Evolutionary conservation across 2,888 invertebrate genomes (phyloP).

Genomic region (Coleophora flavipennella): DNA sequence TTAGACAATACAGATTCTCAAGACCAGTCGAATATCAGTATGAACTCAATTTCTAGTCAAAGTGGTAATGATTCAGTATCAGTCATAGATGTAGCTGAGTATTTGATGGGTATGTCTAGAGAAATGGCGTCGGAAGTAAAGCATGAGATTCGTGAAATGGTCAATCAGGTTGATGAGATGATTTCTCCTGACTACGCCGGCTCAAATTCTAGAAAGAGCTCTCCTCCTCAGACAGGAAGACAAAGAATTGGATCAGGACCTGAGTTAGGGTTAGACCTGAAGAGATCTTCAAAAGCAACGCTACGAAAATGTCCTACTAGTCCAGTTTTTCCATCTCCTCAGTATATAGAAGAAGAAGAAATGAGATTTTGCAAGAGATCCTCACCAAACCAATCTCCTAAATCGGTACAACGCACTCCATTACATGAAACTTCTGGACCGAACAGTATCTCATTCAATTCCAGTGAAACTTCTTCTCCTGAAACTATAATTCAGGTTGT

Average conservation of each 20-base stretch:
- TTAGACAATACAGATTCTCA: conserved; percentile 77
- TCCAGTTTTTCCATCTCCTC: conserved; percentile 47
- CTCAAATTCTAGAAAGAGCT: conserved; percentile 48
- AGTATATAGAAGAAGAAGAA: conserved; percentile 44
- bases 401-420: conserved; percentile 58
- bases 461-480: conserved; percentile 67
- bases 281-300: conserved; percentile 24
- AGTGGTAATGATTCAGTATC: conserved; percentile 79
- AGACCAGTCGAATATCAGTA: conserved; percentile 65
- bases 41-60: conserved; percentile 73
- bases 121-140: conserved; percentile 87
- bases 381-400: conserved; percentile 48
- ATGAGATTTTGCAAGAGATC: conserved; percentile 37
- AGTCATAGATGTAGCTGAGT: conserved; percentile 82
- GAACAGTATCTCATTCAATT: conserved; percentile 64
- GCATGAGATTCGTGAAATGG: conserved; percentile 82
- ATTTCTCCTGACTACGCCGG: conserved; percentile 65
- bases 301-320: conserved; percentile 64
- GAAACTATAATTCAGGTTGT: conserved; percentile 68
- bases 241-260: conserved; percentile 58
- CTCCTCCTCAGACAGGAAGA: conserved; percentile 58
- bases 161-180: conserved; percentile 81
- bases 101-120: conserved; percentile 82
- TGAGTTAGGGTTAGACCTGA: conserved; percentile 53
- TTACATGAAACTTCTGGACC: conserved; percentile 56